Evolutionary conservation across 2,888 invertebrate genomes (phyloP).

Genomic region (Hemaris fuciformis): DNA sequence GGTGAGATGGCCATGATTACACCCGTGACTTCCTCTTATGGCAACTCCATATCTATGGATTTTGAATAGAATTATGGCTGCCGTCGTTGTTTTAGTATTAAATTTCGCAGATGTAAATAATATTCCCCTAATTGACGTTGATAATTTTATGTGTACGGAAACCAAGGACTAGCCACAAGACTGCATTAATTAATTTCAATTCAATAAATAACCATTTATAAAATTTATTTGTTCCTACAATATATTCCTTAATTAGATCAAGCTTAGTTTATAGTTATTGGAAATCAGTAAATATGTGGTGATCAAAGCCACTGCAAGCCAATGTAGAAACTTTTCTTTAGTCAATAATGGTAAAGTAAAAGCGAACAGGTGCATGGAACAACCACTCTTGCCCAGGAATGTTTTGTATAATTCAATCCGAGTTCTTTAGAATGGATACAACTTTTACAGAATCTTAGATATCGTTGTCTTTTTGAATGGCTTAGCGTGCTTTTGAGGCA

Average conservation of each 20-base stretch:
- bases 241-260: background rate
- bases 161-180: no score
- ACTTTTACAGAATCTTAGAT: conserved; percentile 38
- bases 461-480: conserved; percentile 43
- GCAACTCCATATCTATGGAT: conserved; percentile 62
- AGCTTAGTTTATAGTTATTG: background rate
- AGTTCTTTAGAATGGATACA: conserved; percentile 41
- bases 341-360: background rate
- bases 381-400: conserved; percentile 31
- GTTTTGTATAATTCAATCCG: conserved; percentile 48
- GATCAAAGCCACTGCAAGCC: background rate
- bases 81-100: conserved; percentile 17
- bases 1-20: conserved; percentile 67
- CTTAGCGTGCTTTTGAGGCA: conserved; percentile 32
- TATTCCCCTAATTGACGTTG: background rate
- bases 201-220: no score
- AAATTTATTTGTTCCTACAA: background rate
- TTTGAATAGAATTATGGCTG: conserved; percentile 71
- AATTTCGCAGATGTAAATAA: background rate
- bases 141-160: background rate
- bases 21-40: conserved; percentile 73
- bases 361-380: conserved; percentile 37
- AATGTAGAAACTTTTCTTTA: conserved; percentile 15
- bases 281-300: background rate
- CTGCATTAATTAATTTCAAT: no score